Conservation (phyloP, 2,888 invertebrate genomes). For the Leucoptera coffeella region DNA sequence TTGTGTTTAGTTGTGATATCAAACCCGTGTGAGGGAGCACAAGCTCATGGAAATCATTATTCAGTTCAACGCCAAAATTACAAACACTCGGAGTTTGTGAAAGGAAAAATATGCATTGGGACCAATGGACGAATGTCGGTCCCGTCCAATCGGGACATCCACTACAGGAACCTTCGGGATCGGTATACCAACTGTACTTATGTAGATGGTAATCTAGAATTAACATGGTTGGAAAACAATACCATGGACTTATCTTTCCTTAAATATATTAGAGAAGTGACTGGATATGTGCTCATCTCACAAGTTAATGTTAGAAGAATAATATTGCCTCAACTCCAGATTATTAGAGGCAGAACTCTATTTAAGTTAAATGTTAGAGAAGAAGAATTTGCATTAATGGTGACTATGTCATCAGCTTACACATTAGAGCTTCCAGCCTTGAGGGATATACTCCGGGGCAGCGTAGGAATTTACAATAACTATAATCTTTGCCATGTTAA, state of each 20-base stretch:
- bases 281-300: constrained; percentile 92
- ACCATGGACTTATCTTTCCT: constrained; percentile 85
- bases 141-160: constrained; percentile 86
- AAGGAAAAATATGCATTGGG: too few species aligned
- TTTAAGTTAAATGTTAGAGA: constrained; percentile 80
- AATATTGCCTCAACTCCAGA: constrained; percentile 81
- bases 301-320: constrained; percentile 83
- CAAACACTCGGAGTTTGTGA: too few species aligned
- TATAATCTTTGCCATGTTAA: constrained; percentile 90
- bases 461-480: constrained; percentile 89
- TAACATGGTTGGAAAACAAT: constrained; percentile 88
- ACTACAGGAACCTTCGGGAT: constrained; percentile 87
- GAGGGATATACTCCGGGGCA: constrained; percentile 84
- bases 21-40: too few species aligned
- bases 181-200: constrained; percentile 97
- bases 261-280: constrained; percentile 88
- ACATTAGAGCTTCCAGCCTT: constrained; percentile 83
- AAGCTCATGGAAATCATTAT: too few species aligned
- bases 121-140: constrained; percentile 91
- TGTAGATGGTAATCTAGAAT: constrained; percentile 95
- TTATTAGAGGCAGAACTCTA: constrained; percentile 87
- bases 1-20: too few species aligned
- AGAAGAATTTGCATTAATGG: constrained; percentile 78
- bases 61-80: too few species aligned
- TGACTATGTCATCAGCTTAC: constrained; percentile 81